phyloP scores from a whole-genome alignment of 2,888 invertebrate species.

The Spodoptera exigua region DNA sequence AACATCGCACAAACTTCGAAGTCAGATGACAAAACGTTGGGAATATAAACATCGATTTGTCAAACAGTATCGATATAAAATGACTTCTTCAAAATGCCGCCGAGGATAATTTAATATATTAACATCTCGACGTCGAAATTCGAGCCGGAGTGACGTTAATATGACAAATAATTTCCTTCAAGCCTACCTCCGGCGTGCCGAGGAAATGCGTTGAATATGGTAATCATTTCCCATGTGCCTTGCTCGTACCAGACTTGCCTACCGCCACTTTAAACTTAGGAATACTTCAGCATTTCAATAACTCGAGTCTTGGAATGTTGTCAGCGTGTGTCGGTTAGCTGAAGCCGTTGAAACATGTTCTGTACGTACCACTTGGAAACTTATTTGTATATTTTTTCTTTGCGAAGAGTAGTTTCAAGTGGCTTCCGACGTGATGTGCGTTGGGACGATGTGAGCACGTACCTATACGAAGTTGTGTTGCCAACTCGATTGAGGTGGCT shows the following conservation, averaged over 20 bases:
- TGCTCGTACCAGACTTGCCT: constrained; percentile 64
- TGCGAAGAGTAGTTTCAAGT: constrained; percentile 14
- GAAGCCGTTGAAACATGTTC: constrained; percentile 25
- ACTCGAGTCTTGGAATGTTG: constrained; percentile 42
- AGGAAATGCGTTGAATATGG: constrained; percentile 85
- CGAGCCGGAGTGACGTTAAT: constrained; percentile 84
- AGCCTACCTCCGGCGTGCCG: constrained; percentile 75
- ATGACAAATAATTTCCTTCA: constrained; percentile 87
- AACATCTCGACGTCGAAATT: constrained; percentile 79
- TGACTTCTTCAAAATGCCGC: constrained; percentile 71
- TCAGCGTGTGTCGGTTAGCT: constrained; percentile 25
- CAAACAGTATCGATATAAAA: constrained; percentile 66
- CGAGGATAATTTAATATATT: constrained; percentile 83
- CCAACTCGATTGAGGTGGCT: too few species aligned
- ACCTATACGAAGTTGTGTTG: neutral
- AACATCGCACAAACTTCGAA: constrained; percentile 48
- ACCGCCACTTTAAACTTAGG: constrained; percentile 76
- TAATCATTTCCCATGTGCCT: constrained; percentile 83
- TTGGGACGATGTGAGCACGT: neutral
- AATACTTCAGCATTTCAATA: constrained; percentile 72
- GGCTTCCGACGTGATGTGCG: constrained; percentile 11
- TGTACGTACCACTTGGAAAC: constrained; percentile 24
- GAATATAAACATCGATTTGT: constrained; percentile 57
- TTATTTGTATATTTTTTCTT: constrained; percentile 30
- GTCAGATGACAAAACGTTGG: constrained; percentile 50